Conservation (phyloP, 2,888 invertebrate species). For the Palloptera scutellata region DNA sequence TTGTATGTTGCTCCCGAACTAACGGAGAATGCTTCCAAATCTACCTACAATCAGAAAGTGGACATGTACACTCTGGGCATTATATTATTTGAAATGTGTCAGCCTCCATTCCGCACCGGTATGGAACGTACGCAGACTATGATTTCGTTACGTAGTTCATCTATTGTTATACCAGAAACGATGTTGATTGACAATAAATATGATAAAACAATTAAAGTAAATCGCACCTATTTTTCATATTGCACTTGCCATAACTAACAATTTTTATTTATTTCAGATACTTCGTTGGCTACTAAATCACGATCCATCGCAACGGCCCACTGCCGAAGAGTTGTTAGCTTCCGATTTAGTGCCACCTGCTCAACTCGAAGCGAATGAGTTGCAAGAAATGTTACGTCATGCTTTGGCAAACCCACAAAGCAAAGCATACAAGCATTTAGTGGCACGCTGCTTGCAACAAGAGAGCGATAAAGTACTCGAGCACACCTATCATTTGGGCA, state of each 20-base stretch:
- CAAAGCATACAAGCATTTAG: conserved; percentile 78
- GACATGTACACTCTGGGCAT: conserved; percentile 89
- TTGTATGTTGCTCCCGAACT: conserved; percentile 96
- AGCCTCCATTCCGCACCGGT: conserved; percentile 80
- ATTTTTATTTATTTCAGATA: conserved; percentile 64
- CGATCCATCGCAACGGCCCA: conserved; percentile 83
- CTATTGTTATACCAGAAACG: conserved; percentile 76
- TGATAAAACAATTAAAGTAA: conserved; percentile 67
- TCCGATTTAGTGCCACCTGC: conserved; percentile 87
- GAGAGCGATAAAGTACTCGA: conserved; percentile 67
- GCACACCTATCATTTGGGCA: conserved; percentile 79
- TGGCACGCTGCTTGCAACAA: conserved; percentile 64
- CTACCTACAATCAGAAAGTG: conserved; percentile 87
- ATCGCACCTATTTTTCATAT: not conserved
- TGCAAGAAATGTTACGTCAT: conserved; percentile 83
- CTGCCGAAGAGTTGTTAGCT: conserved; percentile 82
- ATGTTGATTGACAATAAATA: conserved; percentile 65
- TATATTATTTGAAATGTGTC: conserved; percentile 96
- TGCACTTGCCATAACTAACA: not conserved
- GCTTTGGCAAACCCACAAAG: conserved; percentile 83
- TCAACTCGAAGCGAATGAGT: conserved; percentile 83
- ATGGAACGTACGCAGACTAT: conserved; percentile 90
- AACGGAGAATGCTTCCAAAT: conserved; percentile 73
- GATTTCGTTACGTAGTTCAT: conserved; percentile 73
- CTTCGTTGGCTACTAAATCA: conserved; percentile 81